Base-by-base conservation (phyloP, 2,797 vertebrate genomes). In the Garrulus glandarius region DNA sequence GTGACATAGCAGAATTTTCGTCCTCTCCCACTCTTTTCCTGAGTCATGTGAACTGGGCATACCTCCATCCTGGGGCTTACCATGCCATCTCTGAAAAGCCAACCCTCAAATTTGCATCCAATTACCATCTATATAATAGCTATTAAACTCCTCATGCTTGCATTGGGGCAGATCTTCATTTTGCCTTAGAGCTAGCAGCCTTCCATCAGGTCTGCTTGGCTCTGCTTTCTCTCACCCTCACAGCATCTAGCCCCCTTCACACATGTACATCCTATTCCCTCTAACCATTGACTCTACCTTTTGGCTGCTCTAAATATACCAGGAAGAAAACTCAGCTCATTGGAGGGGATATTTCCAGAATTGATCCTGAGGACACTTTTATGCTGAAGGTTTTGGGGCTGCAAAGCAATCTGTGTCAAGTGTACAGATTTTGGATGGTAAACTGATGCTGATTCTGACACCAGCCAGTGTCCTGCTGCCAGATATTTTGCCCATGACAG, bases 11-110 rank as follows among this genome's bases (percentile, higher is more conserved):
- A 86, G 85, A 89, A 63, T 79, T 90, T 93, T 70, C 34, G 72
- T 92, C 77, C 63, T 95, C 80, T 90, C 67, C n/a, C 19, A 23
- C n/a, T 79, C 65, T 71, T 88, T 72, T 77, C 41, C 67, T 89
- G 83, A 90, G 55, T 90, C 55, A 52, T 47, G 24, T 74, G 83
- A 89, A 70, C 70, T 26, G 34, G 44, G n/a, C 67, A 70, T 57
- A 70, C 56, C 23, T 86, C 26, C 2, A 2, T 84, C 29, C 30
- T 20, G 37, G 47, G 47, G 32, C 22, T 71, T 81, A 65, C 26
- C 2, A 1, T 23, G 26, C 53, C 4, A 1, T 8, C 61, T 86
- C 65, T 83, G 69, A 61, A 79, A 81, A 86, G 69, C 20, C 70
- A 93, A 7, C 17, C 55, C 76, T 59, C 75, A 75, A 39, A 94